Evolutionary conservation across 2,797 vertebrate genomes (phyloP), one percentile per base, ranked within the genome.

Genomic region (Tarsius wallacei): DNA sequence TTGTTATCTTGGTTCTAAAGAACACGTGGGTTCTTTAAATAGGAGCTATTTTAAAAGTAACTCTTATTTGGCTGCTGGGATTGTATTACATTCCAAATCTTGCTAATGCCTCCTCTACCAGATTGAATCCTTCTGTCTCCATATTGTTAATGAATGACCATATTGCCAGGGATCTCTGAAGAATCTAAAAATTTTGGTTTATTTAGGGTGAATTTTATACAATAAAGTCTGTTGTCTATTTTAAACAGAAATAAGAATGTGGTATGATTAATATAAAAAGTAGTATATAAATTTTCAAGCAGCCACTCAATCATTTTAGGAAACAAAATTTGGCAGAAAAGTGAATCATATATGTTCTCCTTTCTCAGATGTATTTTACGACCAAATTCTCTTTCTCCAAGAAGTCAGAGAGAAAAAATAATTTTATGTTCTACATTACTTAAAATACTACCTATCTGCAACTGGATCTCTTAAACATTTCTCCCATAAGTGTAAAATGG

Each of bases 141-240:
- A 31, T 64, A 66, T 55, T 86, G 66, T 71, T 94, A 97, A 95
- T 81, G 74, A 88, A 63, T 93, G 26, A 88, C 63, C 74, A 31
- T 63, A 94, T 94, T 91, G 28, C 63, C 14, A 84, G 63, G 15
- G 91, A 63, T 78, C 19, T 93, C 42, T 84, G 49, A 77, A 89
- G 76, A 96, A 7, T 21, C 36, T 73, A 70, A 92, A 13, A 82
- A 97, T 83, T 87, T 94, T 91, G 61, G n/a, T 64, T 91, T 80
- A n/a, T 73, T 74, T 94, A 66, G 70, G 17, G 12, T 73, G 15
- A 55, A n/a, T 77, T 68, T 93, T 31, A 66, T 22, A 91, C 47
- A 88, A 51, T 47, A 91, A 88, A 84, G 15, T 70, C 8, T 73
- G 21, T 70, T 92, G 55, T 71, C 14, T 78, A 68, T 93, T 97